phyloP scores from a whole-genome alignment of 1,140 invertebrate genomes.

The Caenorhabditis tropicalis region DNA sequence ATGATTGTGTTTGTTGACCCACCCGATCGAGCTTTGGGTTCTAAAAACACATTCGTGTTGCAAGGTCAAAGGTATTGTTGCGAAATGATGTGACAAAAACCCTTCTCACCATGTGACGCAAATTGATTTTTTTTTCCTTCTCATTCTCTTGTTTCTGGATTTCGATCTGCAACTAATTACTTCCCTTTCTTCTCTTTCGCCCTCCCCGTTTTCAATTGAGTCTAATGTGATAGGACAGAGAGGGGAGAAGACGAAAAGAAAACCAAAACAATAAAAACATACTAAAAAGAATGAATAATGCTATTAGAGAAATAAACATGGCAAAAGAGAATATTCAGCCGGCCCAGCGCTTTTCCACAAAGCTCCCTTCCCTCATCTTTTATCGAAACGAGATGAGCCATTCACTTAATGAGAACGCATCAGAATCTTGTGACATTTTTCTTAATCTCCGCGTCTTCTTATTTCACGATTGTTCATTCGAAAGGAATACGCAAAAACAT shows the following conservation, averaged over 20 bases:
- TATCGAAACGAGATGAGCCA: too few species aligned
- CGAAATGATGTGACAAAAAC: neutral
- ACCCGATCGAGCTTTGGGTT: slow-evolving; percentile 8
- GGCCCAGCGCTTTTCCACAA: too few species aligned
- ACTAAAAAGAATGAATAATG: neutral
- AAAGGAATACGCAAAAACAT: neutral
- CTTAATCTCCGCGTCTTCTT: neutral
- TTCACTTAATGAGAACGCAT: too few species aligned
- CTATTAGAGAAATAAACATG: neutral
- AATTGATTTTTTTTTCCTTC: neutral
- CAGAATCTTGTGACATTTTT: neutral
- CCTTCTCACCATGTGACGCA: neutral
- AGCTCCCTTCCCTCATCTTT: too few species aligned
- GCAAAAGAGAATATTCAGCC: too few species aligned
- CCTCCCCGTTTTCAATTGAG: neutral
- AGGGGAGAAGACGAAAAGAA: too few species aligned
- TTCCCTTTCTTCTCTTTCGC: neutral
- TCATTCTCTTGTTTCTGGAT: neutral
- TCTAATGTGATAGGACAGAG: too few species aligned
- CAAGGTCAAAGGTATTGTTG: slow-evolving; percentile 29
- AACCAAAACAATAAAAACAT: neutral
- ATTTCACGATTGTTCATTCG: too few species aligned
- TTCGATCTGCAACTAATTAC: neutral
- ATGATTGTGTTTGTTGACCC: slow-evolving; percentile 19
- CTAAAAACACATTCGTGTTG: slow-evolving; percentile 20